These are phyloP conservation scores for Aviceda subcristata DNA, from an alignment of 2,113 vertebrate genomes.

Conservation along the genomic window DNA sequence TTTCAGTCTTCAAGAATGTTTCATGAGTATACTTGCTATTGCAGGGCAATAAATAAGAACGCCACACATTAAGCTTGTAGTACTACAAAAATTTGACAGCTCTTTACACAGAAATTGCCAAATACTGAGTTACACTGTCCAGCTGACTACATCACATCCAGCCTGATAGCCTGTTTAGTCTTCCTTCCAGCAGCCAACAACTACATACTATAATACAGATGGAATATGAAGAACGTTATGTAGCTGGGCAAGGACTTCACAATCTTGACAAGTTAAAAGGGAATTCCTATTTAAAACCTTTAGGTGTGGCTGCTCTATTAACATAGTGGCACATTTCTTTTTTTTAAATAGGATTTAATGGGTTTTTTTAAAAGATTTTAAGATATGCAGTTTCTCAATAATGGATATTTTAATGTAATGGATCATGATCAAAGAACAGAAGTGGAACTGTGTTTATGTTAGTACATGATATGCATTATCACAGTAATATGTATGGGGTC, in stretches of 20 bases:
- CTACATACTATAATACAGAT: background rate
- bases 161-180: background rate
- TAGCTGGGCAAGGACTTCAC: background rate
- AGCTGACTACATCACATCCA: background rate
- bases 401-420: background rate
- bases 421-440: background rate
- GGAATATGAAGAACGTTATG: background rate
- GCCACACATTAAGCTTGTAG: background rate
- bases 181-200: background rate
- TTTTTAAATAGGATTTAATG: background rate
- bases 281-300: background rate
- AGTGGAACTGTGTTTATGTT: background rate
- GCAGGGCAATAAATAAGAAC: background rate
- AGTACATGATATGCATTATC: background rate
- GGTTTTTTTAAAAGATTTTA: background rate
- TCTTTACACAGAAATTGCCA: background rate
- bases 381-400: background rate
- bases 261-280: background rate
- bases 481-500: background rate
- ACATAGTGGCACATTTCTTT: background rate
- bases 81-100: background rate
- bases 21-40: background rate
- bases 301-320: background rate
- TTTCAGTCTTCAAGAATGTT: background rate
- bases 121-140: background rate